Percentiles rank a stretch among this genome's conserved stretches.
Evolutionary conservation across 2,797 vertebrate genomes (phyloP).

Genomic region (Aplochiton taeniatus): DNA sequence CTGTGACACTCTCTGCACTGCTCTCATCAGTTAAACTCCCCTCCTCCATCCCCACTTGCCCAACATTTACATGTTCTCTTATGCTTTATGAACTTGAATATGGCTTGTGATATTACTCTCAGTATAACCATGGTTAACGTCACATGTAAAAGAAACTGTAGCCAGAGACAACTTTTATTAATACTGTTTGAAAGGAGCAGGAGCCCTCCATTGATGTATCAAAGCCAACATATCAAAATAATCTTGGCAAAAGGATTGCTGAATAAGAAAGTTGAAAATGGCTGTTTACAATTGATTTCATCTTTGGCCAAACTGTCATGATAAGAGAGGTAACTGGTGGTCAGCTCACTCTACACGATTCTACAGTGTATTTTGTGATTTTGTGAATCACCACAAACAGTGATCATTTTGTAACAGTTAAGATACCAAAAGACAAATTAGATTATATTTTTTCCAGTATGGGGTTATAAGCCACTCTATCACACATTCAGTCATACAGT

Average conservation of each 20-base stretch:
- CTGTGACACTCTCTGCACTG: conserved; percentile 69
- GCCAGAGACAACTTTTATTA: conserved; percentile 58
- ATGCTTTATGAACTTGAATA: background rate
- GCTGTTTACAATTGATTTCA: background rate
- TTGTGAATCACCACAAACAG: too few relatives aligned
- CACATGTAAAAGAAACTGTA: conserved; percentile 6
- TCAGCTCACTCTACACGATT: too few relatives aligned
- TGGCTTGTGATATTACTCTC: too few relatives aligned
- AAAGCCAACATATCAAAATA: conserved; percentile 43
- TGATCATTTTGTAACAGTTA: too few relatives aligned
- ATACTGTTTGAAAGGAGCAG: conserved; percentile 57
- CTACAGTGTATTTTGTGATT: too few relatives aligned
- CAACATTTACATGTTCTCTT: background rate
- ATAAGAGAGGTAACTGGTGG: too few relatives aligned
- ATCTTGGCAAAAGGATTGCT: conserved; percentile 42
- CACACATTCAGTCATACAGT: too few relatives aligned
- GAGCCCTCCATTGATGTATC: conserved; percentile 41
- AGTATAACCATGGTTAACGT: background rate
- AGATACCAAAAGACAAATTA: background rate
- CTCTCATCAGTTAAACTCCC: conserved; percentile 63
- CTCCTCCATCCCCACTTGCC: background rate
- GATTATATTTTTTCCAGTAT: too few relatives aligned
- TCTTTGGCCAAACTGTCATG: too few relatives aligned
- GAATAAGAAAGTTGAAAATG: conserved; percentile 21
- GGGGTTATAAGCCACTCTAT: too few relatives aligned